Base-by-base conservation (phyloP, 2,113 vertebrate genomes). In the Corythaeola cristata region DNA sequence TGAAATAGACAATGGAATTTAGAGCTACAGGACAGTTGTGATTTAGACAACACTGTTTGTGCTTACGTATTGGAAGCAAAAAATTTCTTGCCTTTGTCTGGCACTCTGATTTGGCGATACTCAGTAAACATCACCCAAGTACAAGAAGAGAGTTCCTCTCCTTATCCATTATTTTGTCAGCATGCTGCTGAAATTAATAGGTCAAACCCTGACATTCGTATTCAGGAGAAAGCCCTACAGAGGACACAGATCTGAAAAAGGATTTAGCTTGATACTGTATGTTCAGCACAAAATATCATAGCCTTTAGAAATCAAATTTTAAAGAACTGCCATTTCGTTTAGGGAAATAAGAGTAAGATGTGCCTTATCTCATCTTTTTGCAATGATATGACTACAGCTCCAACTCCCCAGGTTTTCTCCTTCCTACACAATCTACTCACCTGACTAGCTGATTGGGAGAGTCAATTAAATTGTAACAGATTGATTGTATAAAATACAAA, bases 391-490 rank as follows among this genome's bases (percentile, higher is more conserved):
- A 75, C 44, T 21, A 24, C 2, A 84, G 47, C 23, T 37, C 30
- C 15, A 77, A 7, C 10, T 85, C 27, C 49, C 37, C 28, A 49
- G 37, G 20, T 32, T 72, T 86, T 44, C 66, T 93, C 26, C 32
- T 76, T 85, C n/a, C 41, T 60, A 33, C 47, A 63, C 12, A 82
- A 64, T 82, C 52, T 80, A 91, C 33, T 15, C 39, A 88, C 80
- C 75, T 83, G 82, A 74, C 9, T 44, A 93, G 47, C 69, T 96
- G 95, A 97, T 68, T 90, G 92, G 62, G 67, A 27, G 80, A 96
- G 93, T 97, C 97, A 97, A 97, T 97, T 97, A 98, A 97, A 97
- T 84, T 15, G 49, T 71, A 97, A 97, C 87, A 97, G 92, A 97
- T 93, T 88, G 95, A 96, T 87, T 79, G 78, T 64, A 60, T 92